Percentiles rank a stretch among this genome's conserved stretches.
Conservation (phyloP, 2,888 invertebrate genomes). For the Thysanoteuthis rhombus region DNA sequence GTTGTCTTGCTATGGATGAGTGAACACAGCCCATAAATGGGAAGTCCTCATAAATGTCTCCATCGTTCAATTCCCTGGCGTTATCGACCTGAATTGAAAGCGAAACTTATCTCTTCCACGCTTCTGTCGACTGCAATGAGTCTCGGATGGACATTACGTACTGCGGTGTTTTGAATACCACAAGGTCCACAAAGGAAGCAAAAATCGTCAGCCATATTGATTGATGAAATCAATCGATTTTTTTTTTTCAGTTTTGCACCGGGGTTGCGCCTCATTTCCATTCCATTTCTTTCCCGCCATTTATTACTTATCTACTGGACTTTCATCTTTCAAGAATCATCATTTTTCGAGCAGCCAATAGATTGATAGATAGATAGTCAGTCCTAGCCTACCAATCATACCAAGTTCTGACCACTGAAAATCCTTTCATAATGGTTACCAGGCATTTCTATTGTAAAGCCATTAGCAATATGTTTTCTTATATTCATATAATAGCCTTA, state of each 20-base stretch:
- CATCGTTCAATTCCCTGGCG: neutral
- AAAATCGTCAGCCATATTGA: neutral
- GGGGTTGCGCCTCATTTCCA: neutral
- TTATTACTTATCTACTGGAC: too few relatives aligned
- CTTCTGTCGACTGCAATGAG: neutral
- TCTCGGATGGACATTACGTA: neutral
- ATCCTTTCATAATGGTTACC: too few relatives aligned
- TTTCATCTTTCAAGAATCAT: too few relatives aligned
- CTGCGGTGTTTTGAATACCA: neutral
- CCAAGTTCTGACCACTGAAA: too few relatives aligned
- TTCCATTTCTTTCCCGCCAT: neutral
- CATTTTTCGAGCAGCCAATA: too few relatives aligned
- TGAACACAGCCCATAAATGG: neutral
- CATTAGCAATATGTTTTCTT: too few relatives aligned
- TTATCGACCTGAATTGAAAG: neutral
- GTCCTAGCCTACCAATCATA: too few relatives aligned
- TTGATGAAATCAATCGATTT: neutral
- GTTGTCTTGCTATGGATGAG: neutral
- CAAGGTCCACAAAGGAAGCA: neutral
- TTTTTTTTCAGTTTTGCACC: neutral
- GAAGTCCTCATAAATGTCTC: neutral
- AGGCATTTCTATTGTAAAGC: too few relatives aligned
- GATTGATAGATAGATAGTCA: too few relatives aligned
- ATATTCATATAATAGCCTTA: too few relatives aligned
- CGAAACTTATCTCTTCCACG: neutral